phyloP scores from a whole-genome alignment of 2,888 invertebrate genomes.

The Sarcophaga rosellei region DNA sequence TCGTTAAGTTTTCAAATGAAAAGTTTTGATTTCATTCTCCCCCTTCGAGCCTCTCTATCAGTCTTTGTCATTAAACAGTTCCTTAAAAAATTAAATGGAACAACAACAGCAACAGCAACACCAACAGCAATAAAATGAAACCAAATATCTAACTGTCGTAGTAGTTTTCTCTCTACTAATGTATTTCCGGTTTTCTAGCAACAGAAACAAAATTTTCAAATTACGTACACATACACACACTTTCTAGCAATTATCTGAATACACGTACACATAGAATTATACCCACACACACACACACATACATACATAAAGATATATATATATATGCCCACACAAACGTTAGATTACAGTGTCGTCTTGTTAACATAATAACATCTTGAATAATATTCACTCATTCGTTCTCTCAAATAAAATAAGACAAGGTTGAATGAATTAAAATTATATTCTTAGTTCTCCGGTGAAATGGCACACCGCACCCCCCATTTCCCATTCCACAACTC shows the following conservation, averaged over 20 bases:
- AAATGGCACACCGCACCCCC: background rate
- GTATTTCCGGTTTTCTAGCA: conserved; percentile 56
- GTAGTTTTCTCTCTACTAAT: conserved; percentile 58
- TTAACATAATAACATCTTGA: conserved; percentile 58
- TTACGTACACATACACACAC: conserved; percentile 16
- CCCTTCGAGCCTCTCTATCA: background rate
- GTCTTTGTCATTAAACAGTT: background rate
- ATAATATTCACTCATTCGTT: conserved; percentile 32
- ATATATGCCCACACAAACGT: background rate
- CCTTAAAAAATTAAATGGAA: background rate
- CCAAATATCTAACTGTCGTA: conserved; percentile 22
- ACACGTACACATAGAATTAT: conserved; percentile 4
- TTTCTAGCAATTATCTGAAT: conserved; percentile 6
- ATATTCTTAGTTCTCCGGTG: conserved; percentile 22
- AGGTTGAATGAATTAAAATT: conserved; percentile 67
- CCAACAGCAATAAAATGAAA: conserved; percentile 1
- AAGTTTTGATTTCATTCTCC: background rate
- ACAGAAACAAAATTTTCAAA: conserved; percentile 49
- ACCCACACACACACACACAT: background rate
- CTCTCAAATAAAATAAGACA: conserved; percentile 53
- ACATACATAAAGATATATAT: background rate
- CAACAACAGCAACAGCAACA: background rate
- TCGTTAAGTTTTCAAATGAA: conserved; percentile 57
- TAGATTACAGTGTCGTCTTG: conserved; percentile 21
- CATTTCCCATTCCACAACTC: background rate